phyloP scores from a whole-genome alignment of 2,888 invertebrate genomes.

The Octonoba sinensis region DNA sequence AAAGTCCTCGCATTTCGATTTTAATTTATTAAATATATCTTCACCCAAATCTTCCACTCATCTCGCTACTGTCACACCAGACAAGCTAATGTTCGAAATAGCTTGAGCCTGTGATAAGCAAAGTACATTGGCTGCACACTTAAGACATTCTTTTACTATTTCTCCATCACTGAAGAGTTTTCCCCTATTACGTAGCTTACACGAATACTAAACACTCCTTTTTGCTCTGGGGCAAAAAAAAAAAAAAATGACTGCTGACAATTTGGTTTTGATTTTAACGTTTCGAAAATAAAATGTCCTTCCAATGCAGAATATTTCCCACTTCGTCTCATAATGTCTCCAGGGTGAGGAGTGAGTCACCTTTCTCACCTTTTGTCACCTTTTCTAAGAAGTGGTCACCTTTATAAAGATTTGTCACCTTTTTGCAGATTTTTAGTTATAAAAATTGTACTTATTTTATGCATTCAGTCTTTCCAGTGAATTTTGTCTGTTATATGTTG shows the following conservation, averaged over 20 bases:
- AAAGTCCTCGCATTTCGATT: neutral
- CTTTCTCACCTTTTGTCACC: too few relatives aligned
- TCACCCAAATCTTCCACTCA: neutral
- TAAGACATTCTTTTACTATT: neutral
- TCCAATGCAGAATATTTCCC: neutral
- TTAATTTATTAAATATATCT: neutral
- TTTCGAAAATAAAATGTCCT: neutral
- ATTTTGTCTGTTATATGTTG: too few relatives aligned
- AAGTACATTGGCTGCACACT: constrained; percentile 1
- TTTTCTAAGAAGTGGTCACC: too few relatives aligned
- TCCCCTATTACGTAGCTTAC: neutral
- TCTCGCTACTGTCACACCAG: constrained; percentile 9
- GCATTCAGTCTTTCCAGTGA: too few relatives aligned
- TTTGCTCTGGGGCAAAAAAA: too few relatives aligned
- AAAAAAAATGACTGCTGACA: constrained; percentile 2
- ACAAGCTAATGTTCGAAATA: constrained; percentile 12
- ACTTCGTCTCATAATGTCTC: too few relatives aligned
- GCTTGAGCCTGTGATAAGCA: neutral
- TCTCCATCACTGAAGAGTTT: neutral
- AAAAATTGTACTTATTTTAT: too few relatives aligned
- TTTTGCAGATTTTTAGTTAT: too few relatives aligned
- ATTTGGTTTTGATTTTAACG: neutral
- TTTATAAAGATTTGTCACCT: too few relatives aligned
- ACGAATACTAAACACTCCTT: neutral
- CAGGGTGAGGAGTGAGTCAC: too few relatives aligned